Percentiles rank a stretch among this genome's conserved stretches.
Conservation (phyloP, 2,797 vertebrate species). For the Melanotaenia maccullochi region DNA sequence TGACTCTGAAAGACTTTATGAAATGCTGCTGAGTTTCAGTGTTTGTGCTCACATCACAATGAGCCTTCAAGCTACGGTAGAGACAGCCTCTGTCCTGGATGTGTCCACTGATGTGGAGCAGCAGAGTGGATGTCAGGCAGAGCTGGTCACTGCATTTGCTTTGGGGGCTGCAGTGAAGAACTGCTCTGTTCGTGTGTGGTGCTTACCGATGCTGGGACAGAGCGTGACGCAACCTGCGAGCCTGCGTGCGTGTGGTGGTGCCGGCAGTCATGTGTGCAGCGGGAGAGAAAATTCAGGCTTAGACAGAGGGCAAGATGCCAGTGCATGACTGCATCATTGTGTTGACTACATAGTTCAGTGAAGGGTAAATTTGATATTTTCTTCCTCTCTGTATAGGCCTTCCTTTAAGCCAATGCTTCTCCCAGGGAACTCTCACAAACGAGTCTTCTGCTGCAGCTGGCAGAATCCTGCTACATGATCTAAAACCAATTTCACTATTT, state of each 20-base stretch:
- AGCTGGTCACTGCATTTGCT: constrained; percentile 45
- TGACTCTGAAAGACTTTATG: constrained; percentile 7
- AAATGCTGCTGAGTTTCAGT: constrained; percentile 18
- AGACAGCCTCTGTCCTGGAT: constrained; percentile 40
- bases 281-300: constrained; percentile 68
- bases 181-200: constrained; percentile 27
- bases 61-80: constrained; percentile 50
- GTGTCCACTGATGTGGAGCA: constrained; percentile 55
- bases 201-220: constrained; percentile 26
- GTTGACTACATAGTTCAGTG: constrained; percentile 78
- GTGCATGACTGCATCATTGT: constrained; percentile 77
- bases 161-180: constrained; percentile 24
- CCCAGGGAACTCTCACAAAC: constrained; percentile 81
- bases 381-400: constrained; percentile 69
- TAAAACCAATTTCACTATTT: constrained; percentile 86
- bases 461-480: constrained; percentile 82
- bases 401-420: constrained; percentile 76
- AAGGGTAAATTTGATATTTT: constrained; percentile 82
- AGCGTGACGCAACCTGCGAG: constrained; percentile 34
- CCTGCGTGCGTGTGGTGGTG: constrained; percentile 49
- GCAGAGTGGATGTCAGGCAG: constrained; percentile 46
- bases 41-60: constrained; percentile 40
- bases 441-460: constrained; percentile 73
- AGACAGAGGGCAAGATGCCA: constrained; percentile 71
- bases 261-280: constrained; percentile 56